Percentiles rank a stretch among this genome's conserved stretches.
Evolutionary conservation across 2,888 invertebrate genomes (phyloP).

Genomic region (Chaitophorus viminalis): DNA sequence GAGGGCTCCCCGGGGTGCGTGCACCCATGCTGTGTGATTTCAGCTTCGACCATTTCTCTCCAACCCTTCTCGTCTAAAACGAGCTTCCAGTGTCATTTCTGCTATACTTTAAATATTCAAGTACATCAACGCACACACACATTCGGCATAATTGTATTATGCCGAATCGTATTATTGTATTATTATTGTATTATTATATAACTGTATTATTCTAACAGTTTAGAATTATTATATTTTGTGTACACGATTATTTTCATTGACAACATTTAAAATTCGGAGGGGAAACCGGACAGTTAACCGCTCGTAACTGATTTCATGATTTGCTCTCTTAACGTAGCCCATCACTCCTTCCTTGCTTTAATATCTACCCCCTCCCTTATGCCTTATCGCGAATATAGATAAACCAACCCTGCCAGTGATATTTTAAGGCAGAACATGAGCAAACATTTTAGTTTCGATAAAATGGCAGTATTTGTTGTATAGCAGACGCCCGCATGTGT

Average conservation of each 20-base stretch:
- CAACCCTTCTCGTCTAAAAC: background rate
- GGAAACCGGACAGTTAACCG: background rate
- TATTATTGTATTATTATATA: too few relatives aligned
- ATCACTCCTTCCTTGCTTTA: background rate
- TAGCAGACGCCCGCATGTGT: too few relatives aligned
- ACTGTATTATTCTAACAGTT: too few relatives aligned
- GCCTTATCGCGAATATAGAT: too few relatives aligned
- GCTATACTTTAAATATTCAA: background rate
- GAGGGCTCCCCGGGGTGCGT: background rate
- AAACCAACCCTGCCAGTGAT: background rate
- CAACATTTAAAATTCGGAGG: constrained; percentile 7
- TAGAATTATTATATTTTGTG: background rate
- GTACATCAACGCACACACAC: too few relatives aligned
- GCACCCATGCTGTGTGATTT: background rate
- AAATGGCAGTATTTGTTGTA: too few relatives aligned
- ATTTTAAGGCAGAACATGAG: constrained; percentile 8
- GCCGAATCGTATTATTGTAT: too few relatives aligned
- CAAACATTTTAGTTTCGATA: too few relatives aligned
- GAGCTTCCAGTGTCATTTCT: background rate
- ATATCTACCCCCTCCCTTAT: too few relatives aligned
- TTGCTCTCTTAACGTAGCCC: background rate
- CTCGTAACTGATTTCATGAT: constrained; percentile 6
- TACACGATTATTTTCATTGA: background rate
- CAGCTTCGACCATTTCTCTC: background rate
- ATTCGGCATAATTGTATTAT: too few relatives aligned